A percentile compares a stretch with the other conserved stretches of the same genome.
phyloP scores from a whole-genome alignment of 2,888 invertebrate species.

The Andrena bucephala region DNA sequence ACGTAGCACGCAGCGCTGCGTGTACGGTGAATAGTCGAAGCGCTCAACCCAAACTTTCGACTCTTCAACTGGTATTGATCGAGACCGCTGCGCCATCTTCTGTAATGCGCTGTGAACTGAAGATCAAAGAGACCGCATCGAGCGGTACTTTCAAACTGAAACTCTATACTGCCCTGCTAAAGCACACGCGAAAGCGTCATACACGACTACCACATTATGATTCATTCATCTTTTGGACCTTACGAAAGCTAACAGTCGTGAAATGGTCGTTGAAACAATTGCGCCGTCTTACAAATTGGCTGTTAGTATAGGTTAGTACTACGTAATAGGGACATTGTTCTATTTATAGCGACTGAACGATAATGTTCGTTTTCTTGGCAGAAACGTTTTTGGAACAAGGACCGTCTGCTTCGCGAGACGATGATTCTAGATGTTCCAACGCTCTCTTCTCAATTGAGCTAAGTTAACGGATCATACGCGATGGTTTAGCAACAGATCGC shows the following conservation, averaged over 20 bases:
- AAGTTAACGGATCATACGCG: constrained; percentile 30
- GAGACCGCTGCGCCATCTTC: constrained; percentile 16
- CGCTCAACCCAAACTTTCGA: background rate
- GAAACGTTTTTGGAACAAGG: constrained; percentile 32
- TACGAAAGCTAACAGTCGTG: background rate
- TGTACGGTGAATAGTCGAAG: background rate
- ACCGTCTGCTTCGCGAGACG: constrained; percentile 11
- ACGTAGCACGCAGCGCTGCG: constrained; percentile 4
- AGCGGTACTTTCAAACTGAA: constrained; percentile 17
- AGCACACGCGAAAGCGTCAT: background rate
- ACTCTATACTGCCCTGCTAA: background rate
- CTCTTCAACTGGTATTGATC: constrained; percentile 16
- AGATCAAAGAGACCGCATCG: background rate
- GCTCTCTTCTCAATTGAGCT: constrained; percentile 57
- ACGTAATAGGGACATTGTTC: constrained; percentile 34
- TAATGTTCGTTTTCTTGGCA: constrained; percentile 49
- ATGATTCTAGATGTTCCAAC: constrained; percentile 53
- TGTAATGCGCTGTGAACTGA: background rate
- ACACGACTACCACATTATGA: background rate
- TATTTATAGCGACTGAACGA: constrained; percentile 46
- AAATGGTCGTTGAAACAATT: constrained; percentile 5
- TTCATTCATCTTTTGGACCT: background rate
- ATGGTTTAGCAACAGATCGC: constrained; percentile 27
- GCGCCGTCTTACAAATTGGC: background rate
- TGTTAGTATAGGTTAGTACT: background rate